phyloP scores from a whole-genome alignment of 2,888 invertebrate genomes.

The Nasonia oneida region DNA sequence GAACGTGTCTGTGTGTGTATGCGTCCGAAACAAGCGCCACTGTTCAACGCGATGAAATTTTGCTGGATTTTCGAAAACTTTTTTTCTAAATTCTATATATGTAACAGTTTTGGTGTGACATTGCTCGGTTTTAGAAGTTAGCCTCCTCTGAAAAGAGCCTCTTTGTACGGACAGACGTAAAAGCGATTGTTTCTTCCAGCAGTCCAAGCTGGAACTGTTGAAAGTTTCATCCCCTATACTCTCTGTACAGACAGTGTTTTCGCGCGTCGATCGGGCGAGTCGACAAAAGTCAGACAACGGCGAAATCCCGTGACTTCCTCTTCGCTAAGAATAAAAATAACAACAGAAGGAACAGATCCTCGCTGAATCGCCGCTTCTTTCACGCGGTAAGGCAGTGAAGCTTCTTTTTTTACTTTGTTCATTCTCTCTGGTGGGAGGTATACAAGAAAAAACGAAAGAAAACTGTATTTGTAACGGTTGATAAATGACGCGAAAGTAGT shows the following conservation, averaged over 20 bases:
- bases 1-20: background rate
- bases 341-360: background rate
- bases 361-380: slow-evolving; percentile 37
- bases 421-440: slow-evolving; percentile 17
- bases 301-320: slow-evolving; percentile 13
- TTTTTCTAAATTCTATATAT: background rate
- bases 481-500: background rate
- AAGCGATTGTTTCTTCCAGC: background rate
- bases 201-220: background rate
- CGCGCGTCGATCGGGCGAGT: slow-evolving; percentile 32
- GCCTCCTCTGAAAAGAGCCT: slow-evolving; percentile 30
- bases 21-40: background rate
- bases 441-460: slow-evolving; percentile 1
- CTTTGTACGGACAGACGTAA: slow-evolving; percentile 6
- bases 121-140: background rate
- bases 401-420: background rate
- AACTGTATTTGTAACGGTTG: slow-evolving; percentile 6
- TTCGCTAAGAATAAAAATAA: background rate
- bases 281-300: slow-evolving; percentile 5
- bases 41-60: background rate
- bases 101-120: slow-evolving; percentile 28
- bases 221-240: background rate
- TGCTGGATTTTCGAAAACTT: background rate
- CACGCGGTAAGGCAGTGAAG: slow-evolving; percentile 24
- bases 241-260: background rate